phyloP scores from a whole-genome alignment of 2,113 vertebrate genomes.

The rat (Rattus norvegicus) region GRCr8 NC_086019.1:28750501-28751000 shows the following conservation, averaged over 20 bases:
- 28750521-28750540: background rate
- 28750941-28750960: background rate
- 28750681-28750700: background rate
- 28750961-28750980: background rate
- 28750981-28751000: background rate
- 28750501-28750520: background rate
- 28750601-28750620: background rate
- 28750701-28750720: background rate
- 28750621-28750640: background rate
- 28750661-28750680: background rate
- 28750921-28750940: background rate
- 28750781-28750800: background rate
- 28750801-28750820: background rate
- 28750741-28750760: background rate
- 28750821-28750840: background rate
- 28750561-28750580: background rate
- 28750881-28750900: background rate
- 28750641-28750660: background rate
- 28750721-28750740: background rate
- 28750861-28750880: background rate
- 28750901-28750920: background rate
- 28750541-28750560: background rate
- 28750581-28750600: background rate
- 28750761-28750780: slow-evolving; percentile 18
- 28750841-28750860: background rate